Evolutionary conservation across 2,888 invertebrate genomes (phyloP), one percentile per base, ranked within the genome.

Genomic region (Meganola albula): DNA sequence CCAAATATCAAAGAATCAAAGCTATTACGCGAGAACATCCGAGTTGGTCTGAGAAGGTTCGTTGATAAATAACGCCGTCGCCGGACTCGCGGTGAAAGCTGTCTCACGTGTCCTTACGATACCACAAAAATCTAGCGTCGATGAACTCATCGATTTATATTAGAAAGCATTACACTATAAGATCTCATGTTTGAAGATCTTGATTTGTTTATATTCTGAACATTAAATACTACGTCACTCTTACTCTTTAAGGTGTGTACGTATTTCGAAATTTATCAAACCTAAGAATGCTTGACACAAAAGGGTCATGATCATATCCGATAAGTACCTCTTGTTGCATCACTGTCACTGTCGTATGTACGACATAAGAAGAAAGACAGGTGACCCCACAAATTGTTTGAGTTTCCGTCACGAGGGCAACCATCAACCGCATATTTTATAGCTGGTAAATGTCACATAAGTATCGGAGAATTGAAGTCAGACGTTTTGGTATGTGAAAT

Each of bases 401-500:
- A 28, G 27, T 37, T 21, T 31, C 8, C 24, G 34, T 27, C 22
- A 34, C 11, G 18, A 20, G 25, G 33, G 27, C 34, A 31, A n/a
- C 34, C 27, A 35, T 31, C 27, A 32, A 48, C 32, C 22, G 9
- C 40, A 37, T 36, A 35, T 38, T 28, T 23, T 31, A 24, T 31
- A 25, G 25, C 11, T 32, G 23, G 33, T 22, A 24, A 31, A 38
- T 30, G 13, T 34, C 24, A 30, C 16, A 30, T 21, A 32, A 27
- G 22, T 29, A 4, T 11, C 34, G 24, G 27, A 24, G 35, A 34
- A 33, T 37, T 40, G 40, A 34, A 27, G 27, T 22, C 21, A 31
- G 32, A 48, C 46, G 43, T 52, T 45, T 41, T 35, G 31, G 44
- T 34, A 48, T 47, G 48, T 37, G 39, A 31, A 53, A 53, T 37